Percentiles rank a stretch among this genome's conserved stretches.
Conservation (phyloP, 2,113 vertebrate genomes). For the Pantherophis guttatus region DNA sequence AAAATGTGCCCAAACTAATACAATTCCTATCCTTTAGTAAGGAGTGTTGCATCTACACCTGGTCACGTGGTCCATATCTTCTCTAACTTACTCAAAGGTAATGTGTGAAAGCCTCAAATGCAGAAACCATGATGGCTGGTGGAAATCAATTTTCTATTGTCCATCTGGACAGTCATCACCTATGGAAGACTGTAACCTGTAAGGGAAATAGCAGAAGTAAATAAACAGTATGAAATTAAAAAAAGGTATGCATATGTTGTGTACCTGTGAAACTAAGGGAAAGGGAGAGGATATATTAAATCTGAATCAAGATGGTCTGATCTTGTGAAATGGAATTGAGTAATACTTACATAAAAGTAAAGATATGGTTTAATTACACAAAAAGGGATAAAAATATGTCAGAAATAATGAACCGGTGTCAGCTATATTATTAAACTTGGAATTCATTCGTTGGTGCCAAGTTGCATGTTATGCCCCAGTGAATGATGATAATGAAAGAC, state of each 20-base stretch:
- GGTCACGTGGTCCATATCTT: neutral
- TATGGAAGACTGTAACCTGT: neutral
- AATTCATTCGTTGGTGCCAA: neutral
- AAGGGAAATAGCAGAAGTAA: neutral
- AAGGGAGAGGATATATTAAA: neutral
- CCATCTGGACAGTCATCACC: neutral
- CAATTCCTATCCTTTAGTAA: neutral
- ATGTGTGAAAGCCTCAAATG: neutral
- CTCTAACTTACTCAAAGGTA: neutral
- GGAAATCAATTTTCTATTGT: neutral
- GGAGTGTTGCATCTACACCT: neutral
- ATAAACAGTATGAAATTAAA: neutral
- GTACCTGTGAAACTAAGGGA: neutral
- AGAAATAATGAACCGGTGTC: neutral
- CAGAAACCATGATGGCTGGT: neutral
- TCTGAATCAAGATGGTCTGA: neutral
- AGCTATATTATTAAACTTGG: neutral
- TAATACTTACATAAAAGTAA: neutral
- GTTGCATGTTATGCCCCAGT: neutral
- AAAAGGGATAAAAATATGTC: neutral
- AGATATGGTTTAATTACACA: neutral
- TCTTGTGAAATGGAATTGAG: neutral
- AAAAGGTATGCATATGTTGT: neutral
- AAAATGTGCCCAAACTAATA: neutral
- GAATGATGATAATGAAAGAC: neutral